A percentile compares a stretch with the other conserved stretches of the same genome.
These are phyloP conservation scores for Chaenogobius annularis DNA, from an alignment of 2,113 vertebrate species.

Conservation along the genomic window DNA sequence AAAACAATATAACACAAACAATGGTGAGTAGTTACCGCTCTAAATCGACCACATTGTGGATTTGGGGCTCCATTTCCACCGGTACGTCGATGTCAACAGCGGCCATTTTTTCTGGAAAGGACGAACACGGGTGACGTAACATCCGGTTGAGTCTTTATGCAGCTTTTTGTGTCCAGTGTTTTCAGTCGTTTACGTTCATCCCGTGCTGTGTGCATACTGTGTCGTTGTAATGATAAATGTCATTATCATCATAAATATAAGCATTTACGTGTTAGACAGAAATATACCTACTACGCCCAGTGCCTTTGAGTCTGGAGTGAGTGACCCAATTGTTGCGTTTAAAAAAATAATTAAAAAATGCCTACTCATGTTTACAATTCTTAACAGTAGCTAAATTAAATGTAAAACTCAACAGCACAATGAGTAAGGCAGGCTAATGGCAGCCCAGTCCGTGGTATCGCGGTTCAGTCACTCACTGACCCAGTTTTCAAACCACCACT, in stretches of 20 bases:
- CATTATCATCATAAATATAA: neutral
- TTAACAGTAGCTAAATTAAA: neutral
- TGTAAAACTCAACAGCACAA: neutral
- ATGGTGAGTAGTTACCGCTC: slow-evolving; percentile 65
- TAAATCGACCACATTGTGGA: slow-evolving; percentile 65
- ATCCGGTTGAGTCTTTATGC: slow-evolving; percentile 35
- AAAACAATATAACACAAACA: neutral
- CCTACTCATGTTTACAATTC: neutral
- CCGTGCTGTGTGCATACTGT: neutral
- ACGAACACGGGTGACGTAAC: slow-evolving; percentile 50
- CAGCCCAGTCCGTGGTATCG: too few relatives aligned
- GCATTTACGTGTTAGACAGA: neutral
- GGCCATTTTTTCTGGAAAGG: slow-evolving; percentile 83
- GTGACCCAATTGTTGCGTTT: neutral
- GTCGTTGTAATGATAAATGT: neutral
- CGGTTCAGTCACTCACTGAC: neutral
- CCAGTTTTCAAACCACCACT: slow-evolving; percentile 12
- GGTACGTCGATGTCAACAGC: slow-evolving; percentile 87
- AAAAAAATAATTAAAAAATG: neutral
- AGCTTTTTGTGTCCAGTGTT: neutral
- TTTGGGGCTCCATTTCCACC: slow-evolving; percentile 78
- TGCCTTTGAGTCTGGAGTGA: neutral
- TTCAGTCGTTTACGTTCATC: neutral
- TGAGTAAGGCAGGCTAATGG: too few relatives aligned
- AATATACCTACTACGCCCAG: neutral